Evolutionary conservation across 2,113 vertebrate genomes (phyloP).

Genomic region (Sinosuthora webbiana): DNA sequence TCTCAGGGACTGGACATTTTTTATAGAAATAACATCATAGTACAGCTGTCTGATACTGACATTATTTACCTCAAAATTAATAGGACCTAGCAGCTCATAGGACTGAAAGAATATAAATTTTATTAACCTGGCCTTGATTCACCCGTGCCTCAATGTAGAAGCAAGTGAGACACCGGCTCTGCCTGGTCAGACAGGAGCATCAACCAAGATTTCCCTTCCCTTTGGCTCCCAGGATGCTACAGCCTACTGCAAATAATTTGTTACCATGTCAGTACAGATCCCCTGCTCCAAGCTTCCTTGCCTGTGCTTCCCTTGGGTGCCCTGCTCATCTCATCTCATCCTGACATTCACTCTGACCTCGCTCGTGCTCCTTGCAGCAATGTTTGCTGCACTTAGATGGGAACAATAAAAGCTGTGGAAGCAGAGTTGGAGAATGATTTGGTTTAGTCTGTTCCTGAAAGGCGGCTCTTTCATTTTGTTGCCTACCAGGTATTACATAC

Average conservation of each 20-base stretch:
- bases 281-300: neutral
- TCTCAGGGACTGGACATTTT: neutral
- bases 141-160: neutral
- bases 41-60: neutral
- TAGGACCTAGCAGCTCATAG: neutral
- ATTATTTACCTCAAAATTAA: neutral
- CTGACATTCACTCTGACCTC: neutral
- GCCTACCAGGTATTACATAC: neutral
- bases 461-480: neutral
- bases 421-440: neutral
- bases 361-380: neutral
- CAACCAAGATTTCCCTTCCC: neutral
- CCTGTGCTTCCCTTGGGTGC: neutral
- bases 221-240: neutral
- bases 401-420: neutral
- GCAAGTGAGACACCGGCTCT: neutral
- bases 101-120: neutral
- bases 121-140: neutral
- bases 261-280: neutral
- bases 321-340: neutral
- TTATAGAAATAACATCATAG: neutral
- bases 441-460: neutral
- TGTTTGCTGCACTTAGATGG: fast-evolving
- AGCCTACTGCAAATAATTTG: neutral
- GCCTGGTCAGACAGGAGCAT: neutral